phyloP scores from a whole-genome alignment of 2,888 invertebrate species.

The Bugulina stolonifera region DNA sequence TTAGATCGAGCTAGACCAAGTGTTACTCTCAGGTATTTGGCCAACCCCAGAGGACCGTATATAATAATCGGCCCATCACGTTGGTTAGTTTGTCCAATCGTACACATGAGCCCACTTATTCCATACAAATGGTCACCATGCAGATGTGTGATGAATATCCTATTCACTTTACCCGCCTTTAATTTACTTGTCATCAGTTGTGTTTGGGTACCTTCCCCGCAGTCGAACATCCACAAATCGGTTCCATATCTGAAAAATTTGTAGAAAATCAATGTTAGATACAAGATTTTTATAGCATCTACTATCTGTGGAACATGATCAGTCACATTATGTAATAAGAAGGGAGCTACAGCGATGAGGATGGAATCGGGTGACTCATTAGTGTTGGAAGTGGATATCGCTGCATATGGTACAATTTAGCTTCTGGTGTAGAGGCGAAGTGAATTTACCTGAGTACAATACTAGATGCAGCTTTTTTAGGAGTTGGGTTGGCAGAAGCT shows the following conservation, averaged over 20 bases:
- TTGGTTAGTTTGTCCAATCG: slow-evolving; percentile 45
- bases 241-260: slow-evolving; percentile 39
- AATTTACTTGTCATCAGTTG: slow-evolving; percentile 51
- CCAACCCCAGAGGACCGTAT: slow-evolving; percentile 54
- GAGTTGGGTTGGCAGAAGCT: slow-evolving; percentile 45
- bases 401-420: no score
- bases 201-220: slow-evolving; percentile 55
- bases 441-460: slow-evolving; percentile 38
- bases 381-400: no score
- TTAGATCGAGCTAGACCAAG: slow-evolving; percentile 47
- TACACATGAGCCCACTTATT: slow-evolving; percentile 53
- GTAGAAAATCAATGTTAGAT: no score
- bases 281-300: no score
- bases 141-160: slow-evolving; percentile 55
- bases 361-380: no score
- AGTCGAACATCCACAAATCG: slow-evolving; percentile 54
- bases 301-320: no score
- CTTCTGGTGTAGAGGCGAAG: no score
- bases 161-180: slow-evolving; percentile 48
- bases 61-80: slow-evolving; percentile 43
- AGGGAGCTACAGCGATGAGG: no score
- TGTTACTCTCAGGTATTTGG: slow-evolving; percentile 44
- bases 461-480: slow-evolving; percentile 41
- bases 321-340: no score
- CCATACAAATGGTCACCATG: slow-evolving; percentile 57